Evolutionary conservation across 2,888 invertebrate species (phyloP).

Genomic region (Caenorhabditis plicata): DNA sequence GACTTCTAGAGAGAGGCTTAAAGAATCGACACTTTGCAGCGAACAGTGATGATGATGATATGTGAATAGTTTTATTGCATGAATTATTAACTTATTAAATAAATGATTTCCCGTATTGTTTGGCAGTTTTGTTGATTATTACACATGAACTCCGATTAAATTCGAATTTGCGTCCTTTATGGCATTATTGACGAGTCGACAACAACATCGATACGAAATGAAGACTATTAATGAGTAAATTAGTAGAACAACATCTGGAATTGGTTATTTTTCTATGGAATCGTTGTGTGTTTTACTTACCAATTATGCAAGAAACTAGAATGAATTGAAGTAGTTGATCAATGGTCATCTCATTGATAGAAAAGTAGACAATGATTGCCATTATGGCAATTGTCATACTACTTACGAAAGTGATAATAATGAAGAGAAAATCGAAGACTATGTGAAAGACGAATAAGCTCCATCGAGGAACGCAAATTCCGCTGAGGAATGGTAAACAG

Average conservation of each 20-base stretch:
- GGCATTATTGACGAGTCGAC: constrained; percentile 21
- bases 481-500: constrained; percentile 29
- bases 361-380: constrained; percentile 40
- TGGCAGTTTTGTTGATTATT: too few relatives aligned
- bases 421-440: constrained; percentile 36
- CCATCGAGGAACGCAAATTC: constrained; percentile 30
- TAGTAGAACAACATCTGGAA: constrained; percentile 30
- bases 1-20: too few relatives aligned
- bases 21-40: too few relatives aligned
- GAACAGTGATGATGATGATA: too few relatives aligned
- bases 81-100: too few relatives aligned
- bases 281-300: constrained; percentile 6
- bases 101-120: too few relatives aligned
- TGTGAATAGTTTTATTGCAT: too few relatives aligned
- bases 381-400: constrained; percentile 35
- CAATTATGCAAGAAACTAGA: constrained; percentile 30
- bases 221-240: constrained; percentile 29
- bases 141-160: too few relatives aligned
- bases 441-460: constrained; percentile 39
- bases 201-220: constrained; percentile 31
- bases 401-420: constrained; percentile 37
- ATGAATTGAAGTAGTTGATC: constrained; percentile 33
- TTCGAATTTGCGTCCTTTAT: too few relatives aligned
- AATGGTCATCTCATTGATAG: constrained; percentile 39
- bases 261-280: background rate